A percentile compares a stretch with the other conserved stretches of the same genome.
phyloP scores from a whole-genome alignment of 2,113 vertebrate species.

The Prunella fulvescens region DNA sequence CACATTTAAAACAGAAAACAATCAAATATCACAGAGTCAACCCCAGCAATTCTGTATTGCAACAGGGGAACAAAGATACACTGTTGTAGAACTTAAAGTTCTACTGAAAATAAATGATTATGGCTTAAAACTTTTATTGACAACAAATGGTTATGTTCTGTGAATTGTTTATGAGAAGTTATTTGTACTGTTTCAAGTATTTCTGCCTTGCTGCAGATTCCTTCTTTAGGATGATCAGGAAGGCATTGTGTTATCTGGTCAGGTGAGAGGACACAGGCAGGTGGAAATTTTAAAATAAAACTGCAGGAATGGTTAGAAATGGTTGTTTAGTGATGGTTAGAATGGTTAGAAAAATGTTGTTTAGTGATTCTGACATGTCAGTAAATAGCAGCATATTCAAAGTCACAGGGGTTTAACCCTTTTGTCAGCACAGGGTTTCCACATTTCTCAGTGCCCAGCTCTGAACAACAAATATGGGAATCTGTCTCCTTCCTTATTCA shows the following conservation, averaged over 20 bases:
- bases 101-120: background rate
- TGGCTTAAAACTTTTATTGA: background rate
- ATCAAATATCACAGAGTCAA: background rate
- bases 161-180: background rate
- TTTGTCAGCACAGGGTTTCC: background rate
- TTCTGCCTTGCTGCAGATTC: background rate
- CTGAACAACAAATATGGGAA: background rate
- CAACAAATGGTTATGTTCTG: background rate
- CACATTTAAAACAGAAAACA: background rate
- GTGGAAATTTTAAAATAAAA: background rate
- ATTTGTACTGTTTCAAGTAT: background rate
- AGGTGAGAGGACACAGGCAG: background rate
- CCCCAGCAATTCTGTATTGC: background rate
- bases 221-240: background rate
- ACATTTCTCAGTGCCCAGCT: background rate
- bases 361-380: background rate
- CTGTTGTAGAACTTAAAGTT: background rate
- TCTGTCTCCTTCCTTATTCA: background rate
- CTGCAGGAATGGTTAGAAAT: background rate
- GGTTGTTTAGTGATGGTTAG: background rate
- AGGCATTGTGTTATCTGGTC: background rate
- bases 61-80: background rate
- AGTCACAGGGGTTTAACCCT: background rate
- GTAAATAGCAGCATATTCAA: background rate
- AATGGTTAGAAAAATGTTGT: background rate